Conservation (phyloP, 2,888 invertebrate genomes). For the Allolobophora icterica region DNA sequence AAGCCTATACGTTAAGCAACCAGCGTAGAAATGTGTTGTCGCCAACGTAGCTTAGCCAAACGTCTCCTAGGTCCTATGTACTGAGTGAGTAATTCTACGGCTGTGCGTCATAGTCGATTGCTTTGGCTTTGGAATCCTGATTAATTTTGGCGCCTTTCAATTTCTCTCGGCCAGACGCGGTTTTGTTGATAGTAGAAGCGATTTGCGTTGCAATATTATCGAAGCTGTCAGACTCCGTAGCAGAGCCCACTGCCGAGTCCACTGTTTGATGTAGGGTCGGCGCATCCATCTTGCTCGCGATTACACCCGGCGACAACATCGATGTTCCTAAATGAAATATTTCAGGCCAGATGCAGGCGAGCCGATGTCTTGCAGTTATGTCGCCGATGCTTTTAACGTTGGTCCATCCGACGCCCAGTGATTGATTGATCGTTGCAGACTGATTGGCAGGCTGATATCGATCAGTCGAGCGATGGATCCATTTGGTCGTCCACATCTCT, state of each 20-base stretch:
- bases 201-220: neutral
- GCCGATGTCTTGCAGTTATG: neutral
- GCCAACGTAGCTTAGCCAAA: no score
- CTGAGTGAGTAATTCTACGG: no score
- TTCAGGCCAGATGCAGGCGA: neutral
- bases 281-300: neutral
- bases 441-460: constrained; percentile 17
- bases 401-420: neutral
- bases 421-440: neutral
- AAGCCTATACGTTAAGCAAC: no score
- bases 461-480: neutral
- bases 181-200: constrained; percentile 9
- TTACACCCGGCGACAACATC: constrained; percentile 5
- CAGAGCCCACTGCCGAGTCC: neutral
- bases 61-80: no score
- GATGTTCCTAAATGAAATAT: constrained; percentile 6
- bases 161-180: neutral
- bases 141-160: neutral
- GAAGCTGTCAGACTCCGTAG: neutral
- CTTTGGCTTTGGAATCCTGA: neutral
- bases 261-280: neutral
- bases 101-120: neutral
- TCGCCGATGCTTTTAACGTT: neutral
- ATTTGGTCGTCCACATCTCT: neutral
- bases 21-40: no score